Conservation (phyloP, 2,113 vertebrate species). For the Tenebrosternarchus preto region DNA sequence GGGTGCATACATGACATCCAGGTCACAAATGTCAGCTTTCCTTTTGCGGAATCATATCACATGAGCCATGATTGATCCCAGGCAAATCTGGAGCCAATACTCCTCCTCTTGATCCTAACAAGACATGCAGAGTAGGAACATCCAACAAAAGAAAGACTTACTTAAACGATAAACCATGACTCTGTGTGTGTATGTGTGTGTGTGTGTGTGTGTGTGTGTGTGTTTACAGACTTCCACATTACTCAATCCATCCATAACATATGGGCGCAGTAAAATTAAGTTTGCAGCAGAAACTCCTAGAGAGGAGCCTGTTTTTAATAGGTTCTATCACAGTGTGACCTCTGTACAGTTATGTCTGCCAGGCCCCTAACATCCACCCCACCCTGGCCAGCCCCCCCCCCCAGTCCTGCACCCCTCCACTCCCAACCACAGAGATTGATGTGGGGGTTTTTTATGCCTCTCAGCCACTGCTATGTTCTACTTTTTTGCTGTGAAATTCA, state of each 20-base stretch:
- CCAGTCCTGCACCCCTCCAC: background rate
- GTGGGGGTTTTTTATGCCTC: conserved; percentile 63
- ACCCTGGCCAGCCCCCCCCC: conserved; percentile 13
- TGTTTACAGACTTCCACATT: conserved; percentile 9
- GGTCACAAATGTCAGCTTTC: conserved; percentile 40
- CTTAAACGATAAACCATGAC: conserved; percentile 24
- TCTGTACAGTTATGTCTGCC: background rate
- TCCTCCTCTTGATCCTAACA: conserved; percentile 39
- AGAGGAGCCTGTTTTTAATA: conserved; percentile 20
- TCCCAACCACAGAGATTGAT: conserved; percentile 52
- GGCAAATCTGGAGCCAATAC: conserved; percentile 52
- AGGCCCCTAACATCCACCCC: background rate
- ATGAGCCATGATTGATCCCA: conserved; percentile 37
- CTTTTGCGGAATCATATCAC: conserved; percentile 37
- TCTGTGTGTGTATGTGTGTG: conserved; percentile 5
- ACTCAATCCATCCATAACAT: conserved; percentile 41
- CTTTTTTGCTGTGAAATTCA: conserved; percentile 70
- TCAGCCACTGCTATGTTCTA: conserved; percentile 60
- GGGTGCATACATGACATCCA: conserved; percentile 48
- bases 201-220: conserved; percentile 18
- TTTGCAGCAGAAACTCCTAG: conserved; percentile 22
- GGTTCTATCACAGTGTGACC: conserved; percentile 5
- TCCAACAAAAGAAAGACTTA: conserved; percentile 31
- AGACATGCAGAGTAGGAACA: conserved; percentile 40
- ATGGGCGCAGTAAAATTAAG: conserved; percentile 41